Evolutionary conservation across 2,888 invertebrate genomes (phyloP).

Genomic region (Palloptera scutellata): DNA sequence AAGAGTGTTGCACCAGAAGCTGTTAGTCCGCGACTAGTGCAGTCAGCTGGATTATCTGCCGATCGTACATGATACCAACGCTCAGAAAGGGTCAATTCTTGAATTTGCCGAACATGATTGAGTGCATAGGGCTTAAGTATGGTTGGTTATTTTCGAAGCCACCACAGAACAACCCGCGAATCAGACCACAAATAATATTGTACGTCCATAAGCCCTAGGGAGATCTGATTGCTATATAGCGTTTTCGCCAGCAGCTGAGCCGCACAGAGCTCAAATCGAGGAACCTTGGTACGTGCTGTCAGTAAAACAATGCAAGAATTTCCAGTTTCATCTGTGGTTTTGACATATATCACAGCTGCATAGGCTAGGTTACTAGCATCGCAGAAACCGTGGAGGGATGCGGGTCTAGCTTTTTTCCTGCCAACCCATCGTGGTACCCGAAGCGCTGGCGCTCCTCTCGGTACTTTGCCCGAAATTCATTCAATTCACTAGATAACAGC

Average conservation of each 20-base stretch:
- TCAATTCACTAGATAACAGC: too few species aligned
- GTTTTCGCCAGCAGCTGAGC: not conserved
- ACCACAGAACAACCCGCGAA: conserved; percentile 4
- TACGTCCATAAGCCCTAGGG: not conserved
- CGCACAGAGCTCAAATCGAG: too few species aligned
- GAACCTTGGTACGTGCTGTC: conserved; percentile 18
- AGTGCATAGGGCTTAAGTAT: conserved; percentile 1
- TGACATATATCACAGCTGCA: too few species aligned
- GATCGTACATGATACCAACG: conserved; percentile 8
- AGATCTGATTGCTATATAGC: not conserved
- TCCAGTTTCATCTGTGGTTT: not conserved
- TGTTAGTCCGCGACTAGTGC: conserved; percentile 10
- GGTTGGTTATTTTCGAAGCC: not conserved
- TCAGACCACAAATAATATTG: conserved; percentile 12
- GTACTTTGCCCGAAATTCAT: too few species aligned
- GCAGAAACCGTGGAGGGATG: not conserved
- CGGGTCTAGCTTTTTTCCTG: too few species aligned
- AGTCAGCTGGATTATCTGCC: conserved; percentile 12
- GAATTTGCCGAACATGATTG: conserved; percentile 7
- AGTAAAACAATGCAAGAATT: too few species aligned
- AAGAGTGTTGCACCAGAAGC: too few species aligned
- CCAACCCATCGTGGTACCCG: not conserved
- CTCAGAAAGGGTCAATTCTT: conserved; percentile 1
- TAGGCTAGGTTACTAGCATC: too few species aligned
- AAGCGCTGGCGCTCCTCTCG: too few species aligned